Base-by-base conservation (phyloP, 1,140 invertebrate genomes). In the Helicoverpa armigera region DNA sequence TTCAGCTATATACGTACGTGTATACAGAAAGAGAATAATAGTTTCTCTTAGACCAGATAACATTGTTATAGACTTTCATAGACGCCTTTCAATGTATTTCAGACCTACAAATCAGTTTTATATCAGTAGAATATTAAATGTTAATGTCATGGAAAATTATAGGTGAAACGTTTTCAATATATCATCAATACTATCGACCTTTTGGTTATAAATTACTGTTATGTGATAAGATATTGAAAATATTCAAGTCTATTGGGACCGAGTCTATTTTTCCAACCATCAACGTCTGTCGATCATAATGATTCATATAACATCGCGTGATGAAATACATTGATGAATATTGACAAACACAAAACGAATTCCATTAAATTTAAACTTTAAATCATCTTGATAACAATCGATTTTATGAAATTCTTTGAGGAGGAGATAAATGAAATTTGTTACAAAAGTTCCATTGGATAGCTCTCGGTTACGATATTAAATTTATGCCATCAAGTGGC, bases 341-440 rank as follows among this genome's bases (percentile, higher is more conserved):
- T 82, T 83, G 77, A 83, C 60, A 81, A 81, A 84, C 73, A 84
- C 69, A 82, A 81, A 85, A 81, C 81, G 75, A 85, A 83, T 87
- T 82, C 80, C 83, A 86, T 87, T 88, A 87, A 88, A 89, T 85
- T 86, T 82, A 58, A 86, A 88, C 87, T 88, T 91, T 92, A 92
- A 92, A 92, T 92, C 92, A 91, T 90, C 80, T 90, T 85, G 90
- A 92, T 92, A 92, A 92, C 86, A 88, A 93, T 91, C 90, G 89
- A 91, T 92, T 90, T 90, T 91, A 92, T 90, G 90, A 90, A 94
- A 92, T 92, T 91, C 91, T 90, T 89, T 79, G 73, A 89, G 83
- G 82, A 84, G 81, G 84, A 92, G 90, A 94, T 94, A 94, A 94
- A 94, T 94, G 87, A 92, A 92, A 94, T 92, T 94, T 94, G 91